Percentiles rank a stretch among this genome's conserved stretches.
Conservation (phyloP, 2,888 invertebrate species). For the Sthenelais limicola region DNA sequence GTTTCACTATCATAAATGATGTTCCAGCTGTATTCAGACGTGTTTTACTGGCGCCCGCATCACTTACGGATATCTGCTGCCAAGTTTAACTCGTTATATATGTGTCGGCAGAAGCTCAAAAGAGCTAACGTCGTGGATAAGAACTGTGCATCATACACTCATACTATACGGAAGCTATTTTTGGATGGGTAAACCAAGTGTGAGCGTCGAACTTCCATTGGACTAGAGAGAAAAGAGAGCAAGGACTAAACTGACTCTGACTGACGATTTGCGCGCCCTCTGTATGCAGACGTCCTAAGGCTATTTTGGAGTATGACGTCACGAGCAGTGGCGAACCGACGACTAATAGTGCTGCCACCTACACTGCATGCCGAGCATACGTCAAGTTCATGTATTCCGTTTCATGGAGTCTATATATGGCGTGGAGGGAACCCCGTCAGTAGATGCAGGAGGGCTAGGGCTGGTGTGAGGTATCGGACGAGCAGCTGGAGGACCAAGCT, state of each 20-base stretch:
- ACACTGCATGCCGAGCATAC: neutral
- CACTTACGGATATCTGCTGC: slow-evolving; percentile 34
- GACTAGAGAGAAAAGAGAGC: slow-evolving; percentile 13
- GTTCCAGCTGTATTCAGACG: neutral
- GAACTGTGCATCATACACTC: slow-evolving; percentile 19
- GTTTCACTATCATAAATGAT: neutral
- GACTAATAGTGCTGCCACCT: neutral
- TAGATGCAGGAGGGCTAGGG: neutral
- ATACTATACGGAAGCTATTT: slow-evolving; percentile 27
- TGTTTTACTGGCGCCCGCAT: slow-evolving; percentile 8
- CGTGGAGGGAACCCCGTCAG: neutral
- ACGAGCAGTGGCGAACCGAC: slow-evolving; percentile 7
- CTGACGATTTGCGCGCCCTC: neutral
- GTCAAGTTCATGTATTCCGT: neutral
- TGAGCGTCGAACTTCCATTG: neutral
- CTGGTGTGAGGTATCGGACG: neutral
- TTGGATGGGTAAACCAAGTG: slow-evolving; percentile 29
- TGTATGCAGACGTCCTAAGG: neutral
- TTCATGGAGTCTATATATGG: slow-evolving; percentile 37
- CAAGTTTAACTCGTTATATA: slow-evolving; percentile 29
- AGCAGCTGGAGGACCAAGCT: neutral
- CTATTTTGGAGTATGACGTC: slow-evolving; percentile 36
- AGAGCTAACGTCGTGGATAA: slow-evolving; percentile 27
- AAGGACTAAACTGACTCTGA: neutral
- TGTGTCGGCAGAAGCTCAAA: slow-evolving; percentile 29